Percentiles rank a stretch among this genome's conserved stretches.
Evolutionary conservation across 1,140 invertebrate species (phyloP).

Genomic region (Kradibia gibbosae): DNA sequence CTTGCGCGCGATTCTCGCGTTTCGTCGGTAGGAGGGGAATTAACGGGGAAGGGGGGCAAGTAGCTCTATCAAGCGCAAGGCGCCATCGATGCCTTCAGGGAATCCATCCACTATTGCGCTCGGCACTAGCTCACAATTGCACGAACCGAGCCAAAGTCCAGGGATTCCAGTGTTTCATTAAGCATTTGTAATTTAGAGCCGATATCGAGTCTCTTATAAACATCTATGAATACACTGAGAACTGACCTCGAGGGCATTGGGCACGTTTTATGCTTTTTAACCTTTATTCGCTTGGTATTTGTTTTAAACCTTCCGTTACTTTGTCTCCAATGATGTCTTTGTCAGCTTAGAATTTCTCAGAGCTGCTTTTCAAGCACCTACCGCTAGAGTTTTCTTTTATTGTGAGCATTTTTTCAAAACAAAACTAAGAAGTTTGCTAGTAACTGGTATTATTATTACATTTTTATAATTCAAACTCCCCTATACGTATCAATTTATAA

Average conservation of each 20-base stretch:
- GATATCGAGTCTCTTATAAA: background rate
- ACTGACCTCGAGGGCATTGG: background rate
- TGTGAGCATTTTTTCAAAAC: no score
- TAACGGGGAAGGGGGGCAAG: background rate
- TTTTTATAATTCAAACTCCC: no score
- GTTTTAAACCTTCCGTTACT: background rate
- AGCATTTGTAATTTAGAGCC: background rate
- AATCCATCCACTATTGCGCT: slow-evolving; percentile 21
- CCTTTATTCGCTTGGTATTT: background rate
- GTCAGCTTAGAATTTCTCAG: background rate
- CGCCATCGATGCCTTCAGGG: slow-evolving; percentile 30
- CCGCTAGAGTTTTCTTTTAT: no score
- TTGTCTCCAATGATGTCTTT: background rate
- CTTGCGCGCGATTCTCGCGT: slow-evolving; percentile 15
- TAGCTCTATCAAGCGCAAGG: background rate
- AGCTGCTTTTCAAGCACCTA: no score
- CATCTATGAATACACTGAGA: background rate
- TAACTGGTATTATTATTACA: no score
- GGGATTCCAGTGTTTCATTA: slow-evolving; percentile 4
- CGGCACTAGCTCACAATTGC: background rate
- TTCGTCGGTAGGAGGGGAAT: no score
- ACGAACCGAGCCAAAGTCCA: background rate
- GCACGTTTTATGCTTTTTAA: background rate
- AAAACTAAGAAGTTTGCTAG: no score
- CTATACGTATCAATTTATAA: no score